Evolutionary conservation across 2,113 vertebrate genomes (phyloP), one percentile per base, ranked within the genome.

Genomic region (Phalacrocorax aristotelis): DNA sequence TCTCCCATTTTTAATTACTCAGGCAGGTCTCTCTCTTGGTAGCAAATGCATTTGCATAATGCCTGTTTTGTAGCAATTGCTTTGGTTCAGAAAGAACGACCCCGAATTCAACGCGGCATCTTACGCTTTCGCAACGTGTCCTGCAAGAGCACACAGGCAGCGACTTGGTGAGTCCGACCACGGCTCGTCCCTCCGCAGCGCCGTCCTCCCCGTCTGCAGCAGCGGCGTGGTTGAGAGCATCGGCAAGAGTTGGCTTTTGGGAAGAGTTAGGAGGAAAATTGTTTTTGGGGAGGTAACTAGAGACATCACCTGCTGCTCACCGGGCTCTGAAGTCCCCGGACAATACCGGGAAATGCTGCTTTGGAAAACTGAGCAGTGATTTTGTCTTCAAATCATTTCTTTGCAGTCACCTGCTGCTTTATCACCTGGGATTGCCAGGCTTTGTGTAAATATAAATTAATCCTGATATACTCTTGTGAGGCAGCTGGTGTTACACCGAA

Each of bases 151-250:
- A 26, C 3, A 5, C 17, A 2, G 64, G 40, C n/a, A 16, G 61
- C 0, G 9, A 8, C 22, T 12, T 4, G 1, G 29, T 1, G 32
- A 38, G n/a, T 1, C 55, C 10, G 11, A 18, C 15, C 23, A 3
- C 36, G 9, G 57, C 65, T 19, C 7, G 5, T 40, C 32, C 52
- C 38, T 26, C 38, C 32, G 38, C 18, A 9, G 75, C 14, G 52
- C 52, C 23, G 2, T 16, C 42, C 70, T 20, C 36, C 48, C 14
- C 13, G 5, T 10, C 52, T 8, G 7, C 42, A 22, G 51, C 66
- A 44, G 57, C 4, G 13, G 7, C 1, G 2, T 0, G 34, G 16
- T 4, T 12, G 13, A 18, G 38, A 34, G 26, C 68, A 21, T 26
- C 7, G 3, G 8, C 2, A 14, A 49, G 52, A 52, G 48, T 2